These are phyloP conservation scores for Octopus sinensis DNA, from an alignment of 1,140 invertebrate species.

Conservation along the genomic window DNA sequence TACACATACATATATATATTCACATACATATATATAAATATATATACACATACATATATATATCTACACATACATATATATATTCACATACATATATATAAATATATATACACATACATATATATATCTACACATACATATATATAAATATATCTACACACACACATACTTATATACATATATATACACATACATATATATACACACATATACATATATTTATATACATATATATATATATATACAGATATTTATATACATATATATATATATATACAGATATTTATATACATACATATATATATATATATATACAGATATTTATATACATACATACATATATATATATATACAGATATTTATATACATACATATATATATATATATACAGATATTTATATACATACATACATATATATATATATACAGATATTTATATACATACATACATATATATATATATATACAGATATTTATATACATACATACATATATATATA, in stretches of 20 bases:
- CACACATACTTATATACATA: neutral
- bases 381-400: neutral
- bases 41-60: neutral
- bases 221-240: neutral
- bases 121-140: neutral
- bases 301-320: neutral
- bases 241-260: neutral
- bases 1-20: neutral
- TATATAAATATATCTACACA: neutral
- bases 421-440: neutral
- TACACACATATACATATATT: neutral
- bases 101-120: neutral
- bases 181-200: neutral
- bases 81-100: neutral
- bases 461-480: neutral
- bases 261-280: neutral
- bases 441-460: neutral
- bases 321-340: neutral
- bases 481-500: slow-evolving; percentile 1
- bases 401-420: neutral
- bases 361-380: neutral
- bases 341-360: neutral
- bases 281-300: too few relatives aligned
- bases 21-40: neutral
- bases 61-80: neutral